Evolutionary conservation across 1,140 invertebrate genomes (phyloP).

Genomic region (Lerema accius): DNA sequence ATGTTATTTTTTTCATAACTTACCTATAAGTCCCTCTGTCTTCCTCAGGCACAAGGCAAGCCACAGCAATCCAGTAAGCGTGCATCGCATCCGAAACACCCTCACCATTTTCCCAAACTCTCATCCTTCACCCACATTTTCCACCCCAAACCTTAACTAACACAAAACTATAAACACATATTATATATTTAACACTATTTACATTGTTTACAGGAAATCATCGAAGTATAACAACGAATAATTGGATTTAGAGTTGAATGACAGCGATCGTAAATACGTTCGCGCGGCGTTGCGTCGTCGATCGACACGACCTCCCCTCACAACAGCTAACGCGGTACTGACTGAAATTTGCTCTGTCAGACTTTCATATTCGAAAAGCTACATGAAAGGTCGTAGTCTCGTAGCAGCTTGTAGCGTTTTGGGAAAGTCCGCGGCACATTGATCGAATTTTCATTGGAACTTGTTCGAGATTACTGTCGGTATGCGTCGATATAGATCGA

Average conservation of each 20-base stretch:
- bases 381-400: conserved; percentile 48
- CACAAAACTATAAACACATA: conserved; percentile 48
- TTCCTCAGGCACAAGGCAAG: conserved; percentile 46
- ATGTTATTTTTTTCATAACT: background rate
- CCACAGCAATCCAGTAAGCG: conserved; percentile 63
- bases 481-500: too few relatives aligned
- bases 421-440: conserved; percentile 61
- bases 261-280: conserved; percentile 62
- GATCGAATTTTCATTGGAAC: conserved; percentile 55
- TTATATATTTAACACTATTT: conserved; percentile 53
- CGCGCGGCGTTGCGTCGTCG: conserved; percentile 15
- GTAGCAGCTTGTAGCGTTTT: conserved; percentile 37
- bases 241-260: conserved; percentile 68
- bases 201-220: conserved; percentile 58
- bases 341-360: conserved; percentile 33
- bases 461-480: background rate
- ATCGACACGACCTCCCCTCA: conserved; percentile 41
- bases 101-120: conserved; percentile 76
- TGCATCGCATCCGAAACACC: conserved; percentile 59
- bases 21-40: conserved; percentile 71
- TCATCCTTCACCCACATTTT: conserved; percentile 70
- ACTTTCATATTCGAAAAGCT: conserved; percentile 31
- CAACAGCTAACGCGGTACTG: conserved; percentile 58
- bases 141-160: conserved; percentile 49
- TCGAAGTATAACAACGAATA: conserved; percentile 56